Evolutionary conservation across 1,140 invertebrate species (phyloP), one percentile per base, ranked within the genome.

Genomic region (Phocides pigmalion): DNA sequence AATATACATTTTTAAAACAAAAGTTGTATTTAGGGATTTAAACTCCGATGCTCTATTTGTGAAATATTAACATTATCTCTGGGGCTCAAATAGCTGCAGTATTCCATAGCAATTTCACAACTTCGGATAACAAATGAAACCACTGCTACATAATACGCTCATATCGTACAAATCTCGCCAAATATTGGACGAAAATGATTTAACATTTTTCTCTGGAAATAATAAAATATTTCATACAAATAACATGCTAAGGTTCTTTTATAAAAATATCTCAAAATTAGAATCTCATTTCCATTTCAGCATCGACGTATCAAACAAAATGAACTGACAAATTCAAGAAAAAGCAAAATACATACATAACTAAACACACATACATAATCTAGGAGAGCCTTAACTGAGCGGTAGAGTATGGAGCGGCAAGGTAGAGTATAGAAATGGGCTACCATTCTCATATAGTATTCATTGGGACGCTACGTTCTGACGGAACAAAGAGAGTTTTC

Each of bases 381-480:
- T 35, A 51, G 15, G 4, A 49, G 46, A 16, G 8, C 12, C 39
- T 51, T 35, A 51, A 51, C 49, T 51, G 32, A 19, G 15, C 28
- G 49, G 49, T 37, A 51, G 22, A 50, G 49, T 35, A 14, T 47
- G 19, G 44, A 22, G 20, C 47, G 20, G 25, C 16, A 32, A 22
- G 49, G 49, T 37, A 51, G 16, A 37, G 49, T 51, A 51, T 51
- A 37, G 49, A 56, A 56, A 42, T 56, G 39, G 51, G 14, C 20
- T 22, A 56, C 37, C 19, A 28, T 42, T 56, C 53, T 70, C 64
- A 66, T 70, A 66, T 66, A 70, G 53, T 70, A 70, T 66, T 70
- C 61, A 70, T 70, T 63, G 68, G 44, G 49, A 6, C 53, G 59
- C 44, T 28, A 25, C 53, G 53, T 17, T 28, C 39, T 56, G 44